Base-by-base conservation (phyloP, 2,797 vertebrate genomes). In the Acipenser ruthenus region DNA sequence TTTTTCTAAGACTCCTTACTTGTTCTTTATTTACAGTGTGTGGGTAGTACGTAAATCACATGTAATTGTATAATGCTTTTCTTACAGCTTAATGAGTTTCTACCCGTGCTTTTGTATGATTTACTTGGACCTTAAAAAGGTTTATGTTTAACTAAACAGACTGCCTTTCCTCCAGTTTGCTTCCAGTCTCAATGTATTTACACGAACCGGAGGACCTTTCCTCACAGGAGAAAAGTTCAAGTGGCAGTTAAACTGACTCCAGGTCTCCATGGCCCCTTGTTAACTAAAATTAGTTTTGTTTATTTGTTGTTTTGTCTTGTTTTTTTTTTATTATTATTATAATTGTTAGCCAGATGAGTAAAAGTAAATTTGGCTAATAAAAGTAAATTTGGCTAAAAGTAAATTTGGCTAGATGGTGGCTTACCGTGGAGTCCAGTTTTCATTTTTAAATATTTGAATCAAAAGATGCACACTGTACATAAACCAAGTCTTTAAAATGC, bases 141-240 rank as follows among this genome's bases (percentile, higher is more conserved):
- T 49, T 23, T 55, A n/a, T 23, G 61, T 47, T 49, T 56, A 50
- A 63, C 63, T 48, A 63, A 64, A 15, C 18, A 62, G 52, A 52
- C 48, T 9, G 61, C 8, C 49, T 62, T 11, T 67, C 48, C 49
- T 64, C 60, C 10, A 64, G 48, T n/a, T 18, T 73, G 15, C 79
- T 83, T 85, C 80, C 81, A 78, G 79, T 83, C 79, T 79, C 59
- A 52, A 15, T 67, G 15, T 56, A 77, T 83, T 83, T 79, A 85
- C 80, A 62, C 49, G 70, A 70, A 10, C 62, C 76, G 76, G 65
- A 74, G 15, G 18, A 37, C 60, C 6, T 10, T 62, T 37, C n/a
- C 6, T 58, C 5, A 23, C 13, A 12, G 67, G 47, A 62, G 1
- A 10, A 64, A 48, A 47, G 51, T 66, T 60, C 69, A 64, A 10